phyloP scores from a whole-genome alignment of 2,797 vertebrate species.

The Hypotaenidia okinawae region DNA sequence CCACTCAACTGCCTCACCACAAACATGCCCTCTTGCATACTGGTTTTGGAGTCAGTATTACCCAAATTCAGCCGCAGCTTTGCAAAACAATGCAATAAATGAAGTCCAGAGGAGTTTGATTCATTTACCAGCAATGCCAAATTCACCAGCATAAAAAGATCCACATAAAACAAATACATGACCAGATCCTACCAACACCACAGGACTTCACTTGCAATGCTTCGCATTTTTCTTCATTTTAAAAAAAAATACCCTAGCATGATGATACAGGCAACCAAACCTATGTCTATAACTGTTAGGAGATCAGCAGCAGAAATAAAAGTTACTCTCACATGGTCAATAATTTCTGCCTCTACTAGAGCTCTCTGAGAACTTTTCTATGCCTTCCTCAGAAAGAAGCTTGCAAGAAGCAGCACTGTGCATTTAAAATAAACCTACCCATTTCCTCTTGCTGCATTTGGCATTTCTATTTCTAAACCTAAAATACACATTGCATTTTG shows the following conservation, averaged over 20 bases:
- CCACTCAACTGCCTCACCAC: fast-evolving
- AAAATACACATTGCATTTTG: neutral
- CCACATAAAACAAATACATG: neutral
- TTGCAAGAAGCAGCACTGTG: neutral
- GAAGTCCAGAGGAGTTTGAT: neutral
- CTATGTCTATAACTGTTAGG: too few species aligned
- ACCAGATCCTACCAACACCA: neutral
- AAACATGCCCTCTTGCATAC: neutral
- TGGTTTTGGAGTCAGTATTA: neutral
- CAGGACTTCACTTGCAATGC: neutral
- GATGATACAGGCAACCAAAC: neutral
- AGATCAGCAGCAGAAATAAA: neutral
- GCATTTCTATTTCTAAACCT: neutral
- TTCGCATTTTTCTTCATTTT: neutral
- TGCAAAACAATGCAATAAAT: neutral
- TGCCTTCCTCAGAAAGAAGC: neutral
- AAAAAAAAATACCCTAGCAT: neutral
- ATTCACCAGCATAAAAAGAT: neutral
- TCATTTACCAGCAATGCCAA: neutral
- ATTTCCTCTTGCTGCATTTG: neutral
- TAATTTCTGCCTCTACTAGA: neutral
- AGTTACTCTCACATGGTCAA: neutral
- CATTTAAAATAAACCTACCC: neutral
- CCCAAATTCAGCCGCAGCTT: neutral
- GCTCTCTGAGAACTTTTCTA: neutral